Evolutionary conservation across 2,113 vertebrate species (phyloP).

Genomic region (Cynopterus brachyotis): DNA sequence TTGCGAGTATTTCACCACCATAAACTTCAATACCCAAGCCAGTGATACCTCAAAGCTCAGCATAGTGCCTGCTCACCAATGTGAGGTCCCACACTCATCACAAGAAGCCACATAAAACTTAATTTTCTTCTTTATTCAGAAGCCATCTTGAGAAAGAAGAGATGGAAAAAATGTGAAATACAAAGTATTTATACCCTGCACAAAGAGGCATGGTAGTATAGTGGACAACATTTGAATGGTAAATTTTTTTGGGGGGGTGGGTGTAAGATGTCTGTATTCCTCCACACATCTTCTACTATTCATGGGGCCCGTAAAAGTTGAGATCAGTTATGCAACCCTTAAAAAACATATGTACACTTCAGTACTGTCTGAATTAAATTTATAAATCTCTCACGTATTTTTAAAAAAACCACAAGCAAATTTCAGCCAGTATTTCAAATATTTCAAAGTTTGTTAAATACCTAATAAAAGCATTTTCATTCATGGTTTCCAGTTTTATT

Average conservation of each 20-base stretch:
- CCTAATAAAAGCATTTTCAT: neutral
- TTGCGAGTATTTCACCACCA: neutral
- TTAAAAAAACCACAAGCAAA: neutral
- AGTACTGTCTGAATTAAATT: neutral
- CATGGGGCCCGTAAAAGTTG: neutral
- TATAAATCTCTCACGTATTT: neutral
- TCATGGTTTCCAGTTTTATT: neutral
- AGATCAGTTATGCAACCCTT: constrained; percentile 12
- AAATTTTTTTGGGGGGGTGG: neutral
- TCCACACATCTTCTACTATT: neutral
- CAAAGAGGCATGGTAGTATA: neutral
- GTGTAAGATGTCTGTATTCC: neutral
- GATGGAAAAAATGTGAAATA: neutral
- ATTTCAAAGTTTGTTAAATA: constrained; percentile 1
- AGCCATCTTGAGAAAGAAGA: neutral
- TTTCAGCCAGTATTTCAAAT: neutral
- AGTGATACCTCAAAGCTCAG: neutral
- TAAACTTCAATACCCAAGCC: neutral
- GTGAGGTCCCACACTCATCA: neutral
- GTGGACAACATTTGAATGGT: neutral
- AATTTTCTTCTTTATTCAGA: neutral
- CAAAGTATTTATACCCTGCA: neutral
- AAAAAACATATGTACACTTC: neutral
- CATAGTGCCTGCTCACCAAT: neutral
- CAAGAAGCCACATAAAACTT: neutral